Evolutionary conservation across 2,797 vertebrate species (phyloP), one percentile per base, ranked within the genome.

Genomic region (Champsocephalus esox): DNA sequence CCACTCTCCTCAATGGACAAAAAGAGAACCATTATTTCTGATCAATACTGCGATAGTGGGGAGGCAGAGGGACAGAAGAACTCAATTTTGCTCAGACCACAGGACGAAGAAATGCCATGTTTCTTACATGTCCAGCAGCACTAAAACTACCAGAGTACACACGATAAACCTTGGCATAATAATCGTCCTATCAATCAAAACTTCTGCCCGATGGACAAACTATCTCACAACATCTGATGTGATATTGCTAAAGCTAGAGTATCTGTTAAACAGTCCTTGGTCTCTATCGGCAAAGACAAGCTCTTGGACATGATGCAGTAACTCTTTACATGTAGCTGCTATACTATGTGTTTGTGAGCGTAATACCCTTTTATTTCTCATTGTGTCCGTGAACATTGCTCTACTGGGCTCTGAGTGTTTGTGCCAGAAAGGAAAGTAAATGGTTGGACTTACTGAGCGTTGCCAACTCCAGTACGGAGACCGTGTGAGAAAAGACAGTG

Each of bases 261-360:
- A 70, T 52, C 71, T 84, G 46, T 76, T 89, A 82, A 86, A 73
- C 57, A 62, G 48, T 73, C 51, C 46, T 73, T 56, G 38, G 70
- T 84, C 44, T 83, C 85, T 63, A 72, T 81, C 51, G 61, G 75
- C 56, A 63, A 82, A 77, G 49, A 71, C 43, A 59, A 46, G 12
- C 76, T 54, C 19, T 58, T 44, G 76, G 70, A 75, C 46, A 72
- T 68, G n/a, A 81, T 75, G 50, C 79, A 83, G 65, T 55, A 64
- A 59, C 66, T 79, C 34, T 83, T 65, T 55, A 83, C 69, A 63
- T 86, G 75, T 84, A 81, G 80, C 83, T 88, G 80, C 80, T 82
- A 68, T 91, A 76, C 70, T 79, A 52, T 79, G 80, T 90, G 86
- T 91, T 82, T 81, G 85, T 87, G 77, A 86, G 83, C 52, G 32